Evolutionary conservation across 1,140 invertebrate species (phyloP).

Genomic region (Pygmarrhopalites habei): DNA sequence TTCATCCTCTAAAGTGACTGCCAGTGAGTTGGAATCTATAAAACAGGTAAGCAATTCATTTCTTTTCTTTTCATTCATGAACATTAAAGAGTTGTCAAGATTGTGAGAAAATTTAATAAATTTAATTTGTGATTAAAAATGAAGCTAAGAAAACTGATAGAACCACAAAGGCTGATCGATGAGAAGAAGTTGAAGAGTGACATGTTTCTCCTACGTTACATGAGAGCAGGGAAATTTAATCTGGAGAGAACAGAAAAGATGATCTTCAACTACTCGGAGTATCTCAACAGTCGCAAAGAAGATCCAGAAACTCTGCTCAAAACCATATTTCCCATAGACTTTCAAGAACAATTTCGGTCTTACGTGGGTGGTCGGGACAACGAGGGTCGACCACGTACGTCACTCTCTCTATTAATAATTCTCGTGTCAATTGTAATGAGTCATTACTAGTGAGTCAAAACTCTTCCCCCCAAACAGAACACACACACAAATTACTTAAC

Average conservation of each 20-base stretch:
- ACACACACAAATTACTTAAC: background rate
- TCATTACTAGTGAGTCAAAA: too few relatives aligned
- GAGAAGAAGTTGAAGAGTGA: constrained; percentile 1
- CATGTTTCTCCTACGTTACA: background rate
- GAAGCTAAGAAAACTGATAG: background rate
- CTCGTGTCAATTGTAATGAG: too few relatives aligned
- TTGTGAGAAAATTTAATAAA: too few relatives aligned
- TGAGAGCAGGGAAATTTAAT: background rate
- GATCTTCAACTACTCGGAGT: background rate
- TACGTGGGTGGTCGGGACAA: constrained; percentile 4
- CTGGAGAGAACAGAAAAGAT: background rate
- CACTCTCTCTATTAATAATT: background rate
- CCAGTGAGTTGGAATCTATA: too few relatives aligned
- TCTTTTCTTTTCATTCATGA: too few relatives aligned
- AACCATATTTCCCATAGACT: background rate
- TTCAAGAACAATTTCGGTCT: background rate
- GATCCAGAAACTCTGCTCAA: background rate
- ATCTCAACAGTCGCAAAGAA: background rate
- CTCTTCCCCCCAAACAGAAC: too few relatives aligned
- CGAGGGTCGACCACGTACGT: constrained; percentile 5
- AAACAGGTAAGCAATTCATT: too few relatives aligned
- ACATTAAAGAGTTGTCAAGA: too few relatives aligned
- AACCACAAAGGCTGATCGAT: background rate
- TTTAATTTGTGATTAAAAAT: too few relatives aligned
- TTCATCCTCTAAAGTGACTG: too few relatives aligned